phyloP scores from a whole-genome alignment of 1,140 invertebrate species.

The Rhyzopertha dominica region DNA sequence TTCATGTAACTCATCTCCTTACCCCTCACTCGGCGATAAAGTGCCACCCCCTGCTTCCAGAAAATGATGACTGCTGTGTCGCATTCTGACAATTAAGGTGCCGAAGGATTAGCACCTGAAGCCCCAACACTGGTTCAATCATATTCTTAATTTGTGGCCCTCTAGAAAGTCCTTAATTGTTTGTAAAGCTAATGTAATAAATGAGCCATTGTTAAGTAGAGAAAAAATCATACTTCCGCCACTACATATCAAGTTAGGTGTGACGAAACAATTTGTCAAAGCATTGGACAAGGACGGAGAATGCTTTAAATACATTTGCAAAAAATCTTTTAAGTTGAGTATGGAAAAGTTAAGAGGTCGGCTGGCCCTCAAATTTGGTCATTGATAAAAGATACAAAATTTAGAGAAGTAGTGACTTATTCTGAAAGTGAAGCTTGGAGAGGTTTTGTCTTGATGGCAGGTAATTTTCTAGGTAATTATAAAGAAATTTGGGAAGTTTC shows the following conservation, averaged over 20 bases:
- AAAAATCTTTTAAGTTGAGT: constrained; percentile 25
- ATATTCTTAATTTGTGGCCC: no score
- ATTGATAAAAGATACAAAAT: constrained; percentile 21
- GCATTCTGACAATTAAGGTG: no score
- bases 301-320: constrained; percentile 24
- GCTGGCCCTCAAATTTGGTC: constrained; percentile 29
- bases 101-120: no score
- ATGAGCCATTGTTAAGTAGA: constrained; percentile 32
- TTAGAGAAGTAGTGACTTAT: constrained; percentile 2
- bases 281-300: constrained; percentile 22
- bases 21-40: no score
- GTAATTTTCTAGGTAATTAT: constrained; percentile 16
- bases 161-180: constrained; percentile 25
- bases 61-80: no score
- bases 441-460: constrained; percentile 6
- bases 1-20: no score
- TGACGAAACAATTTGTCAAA: constrained; percentile 42
- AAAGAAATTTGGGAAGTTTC: constrained; percentile 18
- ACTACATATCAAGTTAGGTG: constrained; percentile 39
- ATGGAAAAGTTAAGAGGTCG: constrained; percentile 30
- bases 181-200: constrained; percentile 36
- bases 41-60: no score
- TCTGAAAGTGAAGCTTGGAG: constrained; percentile 8
- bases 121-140: no score
- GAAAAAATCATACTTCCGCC: constrained; percentile 36